phyloP scores from a whole-genome alignment of 2,888 invertebrate genomes.

The Lasioglossum marginatum region DNA sequence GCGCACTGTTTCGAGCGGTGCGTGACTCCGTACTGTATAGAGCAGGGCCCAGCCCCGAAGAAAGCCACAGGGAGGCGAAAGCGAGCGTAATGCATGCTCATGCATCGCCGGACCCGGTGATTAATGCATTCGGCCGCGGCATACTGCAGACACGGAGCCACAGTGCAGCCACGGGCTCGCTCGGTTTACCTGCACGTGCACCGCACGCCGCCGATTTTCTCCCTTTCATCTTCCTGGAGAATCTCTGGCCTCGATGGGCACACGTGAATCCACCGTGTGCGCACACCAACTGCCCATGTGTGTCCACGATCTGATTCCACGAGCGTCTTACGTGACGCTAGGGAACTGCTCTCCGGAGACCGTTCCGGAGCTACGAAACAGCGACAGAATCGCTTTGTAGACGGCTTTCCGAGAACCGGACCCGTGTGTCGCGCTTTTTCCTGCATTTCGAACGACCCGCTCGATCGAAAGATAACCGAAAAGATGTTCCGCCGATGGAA shows the following conservation, averaged over 20 bases:
- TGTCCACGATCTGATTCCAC: constrained; percentile 65
- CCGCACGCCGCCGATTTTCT: constrained; percentile 80
- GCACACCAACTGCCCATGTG: neutral
- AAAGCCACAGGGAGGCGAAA: constrained; percentile 41
- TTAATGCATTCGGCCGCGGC: constrained; percentile 81
- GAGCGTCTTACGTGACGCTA: constrained; percentile 68
- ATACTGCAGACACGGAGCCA: constrained; percentile 71
- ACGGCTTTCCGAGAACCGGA: constrained; percentile 41
- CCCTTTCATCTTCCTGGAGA: constrained; percentile 78
- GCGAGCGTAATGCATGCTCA: constrained; percentile 62
- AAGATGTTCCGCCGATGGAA: neutral
- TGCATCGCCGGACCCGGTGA: constrained; percentile 72
- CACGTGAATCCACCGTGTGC: constrained; percentile 17
- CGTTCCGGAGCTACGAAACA: constrained; percentile 49
- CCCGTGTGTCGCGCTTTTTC: constrained; percentile 10
- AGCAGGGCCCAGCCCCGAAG: constrained; percentile 45
- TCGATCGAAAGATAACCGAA: neutral
- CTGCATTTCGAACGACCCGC: constrained; percentile 10
- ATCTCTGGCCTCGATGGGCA: constrained; percentile 63
- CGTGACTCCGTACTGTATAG: constrained; percentile 57
- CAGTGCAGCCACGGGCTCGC: constrained; percentile 24
- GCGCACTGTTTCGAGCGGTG: constrained; percentile 65
- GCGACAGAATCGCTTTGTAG: constrained; percentile 47
- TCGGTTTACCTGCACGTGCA: constrained; percentile 74
- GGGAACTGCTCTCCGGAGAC: constrained; percentile 44